Evolutionary conservation across 2,888 invertebrate genomes (phyloP).

Genomic region (Drosophila colorata): DNA sequence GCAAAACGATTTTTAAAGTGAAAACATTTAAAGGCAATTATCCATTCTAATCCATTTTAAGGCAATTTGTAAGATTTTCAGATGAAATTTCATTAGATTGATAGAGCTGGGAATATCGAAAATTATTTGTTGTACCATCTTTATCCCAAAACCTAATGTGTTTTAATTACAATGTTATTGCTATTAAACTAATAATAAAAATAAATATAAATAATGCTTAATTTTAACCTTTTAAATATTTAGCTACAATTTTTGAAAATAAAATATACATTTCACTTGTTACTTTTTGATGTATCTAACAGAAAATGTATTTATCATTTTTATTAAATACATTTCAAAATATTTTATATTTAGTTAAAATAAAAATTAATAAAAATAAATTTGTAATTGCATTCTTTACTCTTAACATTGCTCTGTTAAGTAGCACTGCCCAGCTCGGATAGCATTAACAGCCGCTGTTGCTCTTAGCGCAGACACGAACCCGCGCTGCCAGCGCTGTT

Average conservation of each 20-base stretch:
- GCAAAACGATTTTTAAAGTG: too few relatives aligned
- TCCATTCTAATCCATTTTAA: neutral
- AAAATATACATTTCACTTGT: too few relatives aligned
- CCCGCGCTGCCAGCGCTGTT: conserved; percentile 9
- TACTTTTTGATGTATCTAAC: too few relatives aligned
- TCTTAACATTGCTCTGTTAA: conserved; percentile 10
- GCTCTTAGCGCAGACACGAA: conserved; percentile 49
- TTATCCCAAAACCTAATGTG: neutral
- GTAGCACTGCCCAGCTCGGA: neutral
- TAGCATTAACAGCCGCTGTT: conserved; percentile 5
- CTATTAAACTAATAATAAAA: too few relatives aligned
- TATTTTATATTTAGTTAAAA: too few relatives aligned
- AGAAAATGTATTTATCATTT: too few relatives aligned
- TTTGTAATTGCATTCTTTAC: too few relatives aligned
- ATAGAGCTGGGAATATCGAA: neutral
- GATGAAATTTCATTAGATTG: neutral
- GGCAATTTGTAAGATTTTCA: neutral
- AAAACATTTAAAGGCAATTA: neutral
- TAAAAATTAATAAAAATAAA: too few relatives aligned
- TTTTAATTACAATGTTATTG: neutral
- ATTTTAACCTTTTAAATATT: too few relatives aligned
- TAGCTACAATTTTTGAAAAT: too few relatives aligned
- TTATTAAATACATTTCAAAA: neutral
- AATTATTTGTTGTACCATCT: too few relatives aligned
- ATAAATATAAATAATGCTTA: neutral